A percentile compares a stretch with the other conserved stretches of the same genome.
phyloP scores from a whole-genome alignment of 2,113 vertebrate species.

The Chlamydotis undulata region DNA sequence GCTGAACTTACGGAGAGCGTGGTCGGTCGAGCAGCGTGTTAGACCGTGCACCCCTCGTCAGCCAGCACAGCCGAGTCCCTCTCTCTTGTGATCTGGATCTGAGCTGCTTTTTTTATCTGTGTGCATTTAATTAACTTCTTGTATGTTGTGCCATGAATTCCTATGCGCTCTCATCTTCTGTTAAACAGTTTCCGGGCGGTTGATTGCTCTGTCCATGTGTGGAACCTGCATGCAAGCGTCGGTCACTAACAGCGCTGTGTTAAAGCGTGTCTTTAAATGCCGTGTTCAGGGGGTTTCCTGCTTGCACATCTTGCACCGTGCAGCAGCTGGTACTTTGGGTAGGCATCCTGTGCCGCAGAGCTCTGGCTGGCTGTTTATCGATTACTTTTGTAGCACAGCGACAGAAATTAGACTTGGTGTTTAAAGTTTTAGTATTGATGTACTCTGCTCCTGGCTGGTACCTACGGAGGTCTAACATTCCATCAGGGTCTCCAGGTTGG shows the following conservation, averaged over 20 bases:
- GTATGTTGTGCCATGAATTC: too few relatives aligned
- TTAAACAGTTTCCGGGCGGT: background rate
- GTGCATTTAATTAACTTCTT: background rate
- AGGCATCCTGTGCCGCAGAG: background rate
- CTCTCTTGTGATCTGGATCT: background rate
- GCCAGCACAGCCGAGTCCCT: fast-evolving
- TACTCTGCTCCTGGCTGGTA: background rate
- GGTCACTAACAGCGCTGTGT: too few relatives aligned
- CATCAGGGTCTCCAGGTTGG: background rate
- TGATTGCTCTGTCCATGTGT: background rate
- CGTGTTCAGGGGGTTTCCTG: background rate
- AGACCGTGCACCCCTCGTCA: too few relatives aligned
- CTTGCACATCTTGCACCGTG: too few relatives aligned
- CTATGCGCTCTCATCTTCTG: background rate
- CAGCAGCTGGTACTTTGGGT: background rate
- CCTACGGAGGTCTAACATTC: background rate
- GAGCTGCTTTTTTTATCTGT: background rate
- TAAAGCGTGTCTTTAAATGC: background rate
- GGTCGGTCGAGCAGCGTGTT: fast-evolving
- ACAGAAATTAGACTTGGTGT: background rate
- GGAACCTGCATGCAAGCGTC: background rate
- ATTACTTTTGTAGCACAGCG: background rate
- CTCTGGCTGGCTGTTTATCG: background rate
- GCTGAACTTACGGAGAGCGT: background rate
- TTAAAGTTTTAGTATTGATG: background rate